Percentiles rank a stretch among this genome's conserved stretches.
phyloP scores from a whole-genome alignment of 2,113 vertebrate species.

The Candoia aspera region DNA sequence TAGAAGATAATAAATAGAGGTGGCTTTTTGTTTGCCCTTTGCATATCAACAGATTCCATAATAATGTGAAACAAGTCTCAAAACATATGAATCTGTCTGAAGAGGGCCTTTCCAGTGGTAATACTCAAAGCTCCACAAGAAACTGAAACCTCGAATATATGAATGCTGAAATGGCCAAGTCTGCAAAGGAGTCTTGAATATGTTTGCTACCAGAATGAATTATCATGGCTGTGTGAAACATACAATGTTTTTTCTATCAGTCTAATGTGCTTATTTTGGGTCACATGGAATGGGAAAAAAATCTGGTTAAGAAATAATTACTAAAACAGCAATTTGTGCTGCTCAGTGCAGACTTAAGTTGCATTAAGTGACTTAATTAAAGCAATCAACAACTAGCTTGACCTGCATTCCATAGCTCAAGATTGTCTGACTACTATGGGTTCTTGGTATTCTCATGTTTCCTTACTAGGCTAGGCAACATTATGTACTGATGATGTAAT shows the following conservation, averaged over 20 bases:
- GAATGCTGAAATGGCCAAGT: slow-evolving; percentile 51
- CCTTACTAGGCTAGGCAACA: neutral
- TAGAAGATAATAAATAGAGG: slow-evolving; percentile 14
- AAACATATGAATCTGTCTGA: slow-evolving; percentile 51
- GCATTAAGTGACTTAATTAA: neutral
- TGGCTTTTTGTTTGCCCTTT: slow-evolving; percentile 42
- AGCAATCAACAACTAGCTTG: neutral
- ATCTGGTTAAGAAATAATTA: neutral
- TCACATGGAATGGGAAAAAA: neutral
- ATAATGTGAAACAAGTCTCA: slow-evolving; percentile 41
- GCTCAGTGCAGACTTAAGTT: neutral
- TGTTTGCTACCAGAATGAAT: slow-evolving; percentile 57
- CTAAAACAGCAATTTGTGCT: neutral
- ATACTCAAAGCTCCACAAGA: slow-evolving; percentile 37
- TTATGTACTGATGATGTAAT: neutral
- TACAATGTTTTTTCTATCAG: slow-evolving; percentile 69
- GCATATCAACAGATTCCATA: slow-evolving; percentile 35
- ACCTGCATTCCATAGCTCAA: neutral
- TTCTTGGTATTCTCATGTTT: neutral
- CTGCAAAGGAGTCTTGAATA: slow-evolving; percentile 52
- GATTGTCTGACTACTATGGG: neutral
- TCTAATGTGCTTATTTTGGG: slow-evolving; percentile 63
- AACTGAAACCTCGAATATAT: slow-evolving; percentile 45
- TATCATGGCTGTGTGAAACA: slow-evolving; percentile 57
- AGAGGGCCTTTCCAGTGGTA: slow-evolving; percentile 52